A percentile compares a stretch with the other conserved stretches of the same genome.
Conservation (phyloP, 2,113 vertebrate genomes). For the Rousettus leschenaultii region DNA sequence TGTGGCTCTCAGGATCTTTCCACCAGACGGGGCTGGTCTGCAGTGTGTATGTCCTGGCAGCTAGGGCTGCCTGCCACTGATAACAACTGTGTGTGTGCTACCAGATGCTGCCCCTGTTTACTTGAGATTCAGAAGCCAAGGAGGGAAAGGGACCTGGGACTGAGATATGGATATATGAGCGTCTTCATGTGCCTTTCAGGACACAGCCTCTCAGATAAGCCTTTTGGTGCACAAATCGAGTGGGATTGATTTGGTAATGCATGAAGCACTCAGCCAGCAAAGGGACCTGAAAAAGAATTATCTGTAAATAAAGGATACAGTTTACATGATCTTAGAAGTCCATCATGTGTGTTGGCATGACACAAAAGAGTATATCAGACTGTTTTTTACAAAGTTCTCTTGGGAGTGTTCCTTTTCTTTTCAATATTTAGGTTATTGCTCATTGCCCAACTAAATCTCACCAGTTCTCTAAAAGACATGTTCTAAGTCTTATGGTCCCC, state of each 20-base stretch:
- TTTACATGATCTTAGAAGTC: neutral
- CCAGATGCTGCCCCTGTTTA: neutral
- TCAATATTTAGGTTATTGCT: neutral
- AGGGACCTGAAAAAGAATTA: neutral
- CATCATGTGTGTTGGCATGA: neutral
- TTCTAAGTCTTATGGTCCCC: neutral
- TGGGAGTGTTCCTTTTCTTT: neutral
- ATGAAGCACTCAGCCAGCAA: neutral
- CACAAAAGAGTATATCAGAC: neutral
- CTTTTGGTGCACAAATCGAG: neutral
- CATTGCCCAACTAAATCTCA: neutral
- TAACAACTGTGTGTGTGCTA: neutral
- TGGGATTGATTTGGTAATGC: neutral
- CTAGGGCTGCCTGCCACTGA: neutral
- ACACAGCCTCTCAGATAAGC: neutral
- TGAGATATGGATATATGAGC: neutral
- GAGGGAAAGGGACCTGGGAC: neutral
- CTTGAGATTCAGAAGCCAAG: neutral
- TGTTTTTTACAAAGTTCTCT: neutral
- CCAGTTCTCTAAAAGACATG: neutral
- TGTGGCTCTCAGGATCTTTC: neutral
- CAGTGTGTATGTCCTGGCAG: rapidly evolving
- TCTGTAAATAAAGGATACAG: neutral
- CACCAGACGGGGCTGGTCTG: neutral
- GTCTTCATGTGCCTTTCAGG: neutral